Percentiles rank a stretch among this genome's conserved stretches.
phyloP scores from a whole-genome alignment of 2,797 vertebrate species.

The Epinephelus malabaricus region DNA sequence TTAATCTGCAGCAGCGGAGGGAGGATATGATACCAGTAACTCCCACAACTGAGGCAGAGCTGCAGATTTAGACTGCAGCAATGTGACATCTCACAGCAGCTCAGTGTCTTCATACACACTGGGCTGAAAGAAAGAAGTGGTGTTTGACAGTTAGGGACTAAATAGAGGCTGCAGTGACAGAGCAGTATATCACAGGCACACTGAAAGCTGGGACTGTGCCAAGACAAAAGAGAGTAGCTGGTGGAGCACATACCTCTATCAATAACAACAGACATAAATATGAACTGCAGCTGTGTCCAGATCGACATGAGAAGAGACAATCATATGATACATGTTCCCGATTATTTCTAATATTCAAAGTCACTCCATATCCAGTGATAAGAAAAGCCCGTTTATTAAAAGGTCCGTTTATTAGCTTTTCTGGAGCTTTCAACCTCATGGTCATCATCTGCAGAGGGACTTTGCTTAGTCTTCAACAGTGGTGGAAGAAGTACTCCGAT shows the following conservation, averaged over 20 bases:
- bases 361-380: too few species aligned
- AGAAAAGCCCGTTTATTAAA: background rate
- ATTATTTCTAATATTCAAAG: background rate
- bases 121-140: background rate
- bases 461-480: too few species aligned
- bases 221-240: background rate
- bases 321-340: background rate
- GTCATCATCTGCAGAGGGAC: too few species aligned
- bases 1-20: background rate
- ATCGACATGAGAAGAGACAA: background rate
- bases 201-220: background rate
- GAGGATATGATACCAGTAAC: conserved; percentile 5
- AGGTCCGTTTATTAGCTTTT: too few species aligned
- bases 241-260: background rate
- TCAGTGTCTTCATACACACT: background rate
- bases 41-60: conserved; percentile 1
- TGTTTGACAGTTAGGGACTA: background rate
- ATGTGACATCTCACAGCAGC: background rate
- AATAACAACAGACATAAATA: background rate
- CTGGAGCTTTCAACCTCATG: too few species aligned
- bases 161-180: background rate
- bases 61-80: background rate
- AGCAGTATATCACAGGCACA: background rate
- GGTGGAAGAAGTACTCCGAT: too few species aligned
- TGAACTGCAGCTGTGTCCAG: background rate